Percentiles rank a stretch among this genome's conserved stretches.
phyloP scores from a whole-genome alignment of 2,113 vertebrate species.

The Silurus glanis region DNA sequence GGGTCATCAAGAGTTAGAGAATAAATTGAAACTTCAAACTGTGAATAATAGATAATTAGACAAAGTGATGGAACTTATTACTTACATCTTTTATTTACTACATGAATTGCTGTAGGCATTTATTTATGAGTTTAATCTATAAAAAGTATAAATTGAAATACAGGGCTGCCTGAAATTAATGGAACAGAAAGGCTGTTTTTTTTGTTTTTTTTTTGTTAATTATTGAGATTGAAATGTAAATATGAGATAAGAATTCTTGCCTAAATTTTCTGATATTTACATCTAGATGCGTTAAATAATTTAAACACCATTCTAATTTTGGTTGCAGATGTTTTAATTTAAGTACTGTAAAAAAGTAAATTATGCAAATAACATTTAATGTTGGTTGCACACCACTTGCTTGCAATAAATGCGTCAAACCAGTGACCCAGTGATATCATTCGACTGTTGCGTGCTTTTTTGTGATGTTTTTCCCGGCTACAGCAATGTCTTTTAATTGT shows the following conservation, averaged over 20 bases:
- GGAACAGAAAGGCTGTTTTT: not conserved
- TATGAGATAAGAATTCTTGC: not conserved
- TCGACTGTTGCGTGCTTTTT: not conserved
- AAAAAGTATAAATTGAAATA: not conserved
- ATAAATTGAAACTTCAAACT: not conserved
- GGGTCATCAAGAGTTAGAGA: not conserved
- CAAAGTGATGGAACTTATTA: too few relatives aligned
- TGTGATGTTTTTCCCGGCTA: not conserved
- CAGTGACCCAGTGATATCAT: not conserved
- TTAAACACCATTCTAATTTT: not conserved
- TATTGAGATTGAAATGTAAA: not conserved
- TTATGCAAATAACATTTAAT: not conserved
- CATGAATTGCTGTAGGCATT: not conserved
- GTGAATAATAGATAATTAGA: not conserved
- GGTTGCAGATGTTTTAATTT: not conserved
- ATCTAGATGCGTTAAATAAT: not conserved
- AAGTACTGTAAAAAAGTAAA: not conserved
- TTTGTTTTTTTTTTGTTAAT: not conserved
- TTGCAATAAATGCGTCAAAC: not conserved
- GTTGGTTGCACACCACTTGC: not conserved
- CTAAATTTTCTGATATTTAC: not conserved
- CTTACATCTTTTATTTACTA: not conserved
- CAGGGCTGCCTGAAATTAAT: not conserved
- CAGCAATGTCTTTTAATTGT: too few relatives aligned
- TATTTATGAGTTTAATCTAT: not conserved